These are phyloP conservation scores for Mechanitis mazaeus DNA, from an alignment of 2,888 invertebrate genomes.

Conservation along the genomic window DNA sequence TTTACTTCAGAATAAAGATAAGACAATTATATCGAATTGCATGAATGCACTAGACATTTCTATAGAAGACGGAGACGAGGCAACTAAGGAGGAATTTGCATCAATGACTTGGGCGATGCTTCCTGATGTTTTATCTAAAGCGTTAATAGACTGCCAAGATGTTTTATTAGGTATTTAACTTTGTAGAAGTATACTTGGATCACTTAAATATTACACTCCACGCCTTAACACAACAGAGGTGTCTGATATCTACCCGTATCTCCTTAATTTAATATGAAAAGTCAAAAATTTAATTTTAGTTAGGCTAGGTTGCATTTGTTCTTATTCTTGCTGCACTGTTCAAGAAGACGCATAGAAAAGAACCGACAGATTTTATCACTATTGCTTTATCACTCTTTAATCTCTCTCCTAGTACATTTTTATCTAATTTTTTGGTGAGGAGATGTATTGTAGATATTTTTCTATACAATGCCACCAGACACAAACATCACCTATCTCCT, in stretches of 20 bases:
- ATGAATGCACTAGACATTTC: slow-evolving; percentile 48
- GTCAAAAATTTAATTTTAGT: too few species aligned
- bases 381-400: not conserved
- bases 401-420: slow-evolving; percentile 25
- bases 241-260: too few species aligned
- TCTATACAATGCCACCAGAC: slow-evolving; percentile 35
- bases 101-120: slow-evolving; percentile 51
- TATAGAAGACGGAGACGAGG: slow-evolving; percentile 48
- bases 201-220: too few species aligned
- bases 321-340: too few species aligned
- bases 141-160: slow-evolving; percentile 49
- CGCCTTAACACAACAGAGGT: too few species aligned
- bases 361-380: not conserved
- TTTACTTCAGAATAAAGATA: slow-evolving; percentile 44
- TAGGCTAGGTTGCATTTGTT: too few species aligned
- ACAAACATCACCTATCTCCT: slow-evolving; percentile 56
- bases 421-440: too few species aligned
- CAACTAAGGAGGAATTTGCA: slow-evolving; percentile 46
- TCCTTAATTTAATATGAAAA: too few species aligned
- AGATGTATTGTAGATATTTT: too few species aligned
- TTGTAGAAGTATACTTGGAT: too few species aligned
- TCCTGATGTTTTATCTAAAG: slow-evolving; percentile 53
- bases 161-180: slow-evolving; percentile 46
- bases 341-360: too few species aligned
- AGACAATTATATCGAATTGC: slow-evolving; percentile 45